Percentiles rank a stretch among this genome's conserved stretches.
Conservation (phyloP, 2,797 vertebrate genomes). For the Eurystomus glaucurus region DNA sequence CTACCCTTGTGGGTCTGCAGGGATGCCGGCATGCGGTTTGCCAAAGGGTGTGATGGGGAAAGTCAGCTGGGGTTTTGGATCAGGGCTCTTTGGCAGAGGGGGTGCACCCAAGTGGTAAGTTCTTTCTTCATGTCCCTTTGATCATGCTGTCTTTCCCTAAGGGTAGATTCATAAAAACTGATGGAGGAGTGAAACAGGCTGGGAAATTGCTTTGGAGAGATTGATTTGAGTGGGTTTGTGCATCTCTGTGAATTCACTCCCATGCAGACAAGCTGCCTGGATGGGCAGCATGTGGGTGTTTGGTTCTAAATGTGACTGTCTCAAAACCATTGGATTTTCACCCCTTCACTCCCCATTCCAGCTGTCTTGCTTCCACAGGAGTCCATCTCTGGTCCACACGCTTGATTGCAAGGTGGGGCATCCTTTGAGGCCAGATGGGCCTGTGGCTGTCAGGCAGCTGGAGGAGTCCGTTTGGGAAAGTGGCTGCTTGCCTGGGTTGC, state of each 20-base stretch:
- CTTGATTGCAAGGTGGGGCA: background rate
- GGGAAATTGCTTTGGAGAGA: conserved; percentile 60
- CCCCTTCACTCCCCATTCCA: background rate
- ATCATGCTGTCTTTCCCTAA: conserved; percentile 50
- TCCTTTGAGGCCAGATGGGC: background rate
- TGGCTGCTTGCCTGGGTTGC: background rate
- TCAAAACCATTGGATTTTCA: conserved; percentile 29
- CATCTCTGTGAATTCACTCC: conserved; percentile 61
- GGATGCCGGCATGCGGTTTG: background rate
- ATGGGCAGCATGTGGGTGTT: conserved; percentile 44
- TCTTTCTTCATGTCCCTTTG: conserved; percentile 46
- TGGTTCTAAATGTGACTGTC: conserved; percentile 44
- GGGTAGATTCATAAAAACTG: conserved; percentile 42
- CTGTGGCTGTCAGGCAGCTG: background rate
- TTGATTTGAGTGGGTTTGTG: conserved; percentile 58
- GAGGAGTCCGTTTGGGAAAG: background rate
- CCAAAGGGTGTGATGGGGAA: background rate
- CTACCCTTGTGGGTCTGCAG: background rate
- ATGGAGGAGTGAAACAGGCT: conserved; percentile 54
- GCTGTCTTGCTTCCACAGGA: background rate
- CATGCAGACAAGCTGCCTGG: conserved; percentile 45
- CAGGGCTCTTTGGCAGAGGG: conserved; percentile 48
- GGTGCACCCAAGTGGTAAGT: conserved; percentile 74
- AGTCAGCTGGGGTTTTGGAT: conserved; percentile 42
- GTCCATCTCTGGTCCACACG: background rate